phyloP scores from a whole-genome alignment of 2,113 vertebrate species.

The Pardalotus punctatus region DNA sequence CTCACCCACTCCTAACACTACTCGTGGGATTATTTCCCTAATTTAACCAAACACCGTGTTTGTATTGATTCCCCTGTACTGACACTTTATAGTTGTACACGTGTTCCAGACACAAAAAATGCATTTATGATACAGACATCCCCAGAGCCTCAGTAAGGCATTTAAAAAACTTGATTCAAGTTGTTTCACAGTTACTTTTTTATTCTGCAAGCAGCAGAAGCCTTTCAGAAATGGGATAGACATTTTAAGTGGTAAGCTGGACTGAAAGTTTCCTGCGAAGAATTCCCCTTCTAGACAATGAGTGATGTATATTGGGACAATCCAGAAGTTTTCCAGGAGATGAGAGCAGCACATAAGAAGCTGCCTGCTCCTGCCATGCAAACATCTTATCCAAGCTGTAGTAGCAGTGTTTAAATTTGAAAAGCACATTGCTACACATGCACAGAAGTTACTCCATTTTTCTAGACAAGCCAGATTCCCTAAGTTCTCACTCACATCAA shows the following conservation, averaged over 20 bases:
- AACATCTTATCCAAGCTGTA: background rate
- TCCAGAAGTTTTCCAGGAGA: background rate
- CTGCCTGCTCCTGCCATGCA: background rate
- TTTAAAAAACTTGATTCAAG: background rate
- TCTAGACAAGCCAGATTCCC: background rate
- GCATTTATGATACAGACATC: background rate
- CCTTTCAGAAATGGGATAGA: background rate
- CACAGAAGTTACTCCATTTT: background rate
- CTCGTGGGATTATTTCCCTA: background rate
- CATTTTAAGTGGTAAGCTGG: background rate
- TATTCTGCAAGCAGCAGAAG: background rate
- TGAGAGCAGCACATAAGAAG: background rate
- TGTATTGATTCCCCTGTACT: background rate
- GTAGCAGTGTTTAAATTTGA: background rate
- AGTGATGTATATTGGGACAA: background rate
- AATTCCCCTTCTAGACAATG: background rate
- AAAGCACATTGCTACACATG: background rate
- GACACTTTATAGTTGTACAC: background rate
- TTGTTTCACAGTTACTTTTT: background rate
- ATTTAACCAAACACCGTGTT: background rate
- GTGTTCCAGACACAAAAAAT: background rate
- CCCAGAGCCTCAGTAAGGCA: background rate
- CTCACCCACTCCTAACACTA: background rate
- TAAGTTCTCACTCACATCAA: background rate
- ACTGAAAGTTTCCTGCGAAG: background rate